Evolutionary conservation across 2,113 vertebrate species (phyloP).

Genomic region (Macroglossus sobrinus): DNA sequence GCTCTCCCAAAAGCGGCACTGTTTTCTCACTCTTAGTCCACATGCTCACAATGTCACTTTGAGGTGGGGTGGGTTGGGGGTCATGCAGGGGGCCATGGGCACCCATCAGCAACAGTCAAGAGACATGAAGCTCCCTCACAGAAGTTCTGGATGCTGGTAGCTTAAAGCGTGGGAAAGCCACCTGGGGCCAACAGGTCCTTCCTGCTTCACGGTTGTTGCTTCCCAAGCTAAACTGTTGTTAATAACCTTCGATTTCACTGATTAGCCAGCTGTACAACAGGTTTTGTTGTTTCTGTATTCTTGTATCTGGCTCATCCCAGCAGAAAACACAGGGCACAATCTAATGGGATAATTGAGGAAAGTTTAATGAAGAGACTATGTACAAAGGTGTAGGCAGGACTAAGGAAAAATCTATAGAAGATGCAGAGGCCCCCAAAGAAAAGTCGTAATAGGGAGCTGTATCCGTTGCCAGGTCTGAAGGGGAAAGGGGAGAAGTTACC

Average conservation of each 20-base stretch:
- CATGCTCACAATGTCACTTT: neutral
- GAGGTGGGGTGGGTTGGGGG: too few species aligned
- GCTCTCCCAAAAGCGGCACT: neutral
- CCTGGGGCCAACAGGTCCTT: neutral
- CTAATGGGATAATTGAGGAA: neutral
- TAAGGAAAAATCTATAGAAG: neutral
- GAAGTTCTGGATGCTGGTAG: neutral
- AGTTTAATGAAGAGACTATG: neutral
- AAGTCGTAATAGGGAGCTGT: neutral
- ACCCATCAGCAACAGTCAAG: neutral
- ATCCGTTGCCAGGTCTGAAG: neutral
- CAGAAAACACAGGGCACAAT: neutral
- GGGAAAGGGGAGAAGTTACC: neutral
- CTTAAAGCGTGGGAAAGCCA: neutral
- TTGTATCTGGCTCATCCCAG: neutral
- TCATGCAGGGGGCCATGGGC: neutral
- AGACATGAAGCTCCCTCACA: neutral
- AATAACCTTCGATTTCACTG: neutral
- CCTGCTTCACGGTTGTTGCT: neutral
- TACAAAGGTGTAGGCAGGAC: neutral
- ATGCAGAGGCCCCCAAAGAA: neutral
- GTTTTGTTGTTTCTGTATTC: neutral
- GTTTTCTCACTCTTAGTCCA: neutral
- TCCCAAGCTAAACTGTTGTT: neutral
- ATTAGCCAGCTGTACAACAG: neutral